These are phyloP conservation scores for Ardeotis arabs DNA, from an alignment of 2,113 vertebrate genomes.

Conservation along the genomic window DNA sequence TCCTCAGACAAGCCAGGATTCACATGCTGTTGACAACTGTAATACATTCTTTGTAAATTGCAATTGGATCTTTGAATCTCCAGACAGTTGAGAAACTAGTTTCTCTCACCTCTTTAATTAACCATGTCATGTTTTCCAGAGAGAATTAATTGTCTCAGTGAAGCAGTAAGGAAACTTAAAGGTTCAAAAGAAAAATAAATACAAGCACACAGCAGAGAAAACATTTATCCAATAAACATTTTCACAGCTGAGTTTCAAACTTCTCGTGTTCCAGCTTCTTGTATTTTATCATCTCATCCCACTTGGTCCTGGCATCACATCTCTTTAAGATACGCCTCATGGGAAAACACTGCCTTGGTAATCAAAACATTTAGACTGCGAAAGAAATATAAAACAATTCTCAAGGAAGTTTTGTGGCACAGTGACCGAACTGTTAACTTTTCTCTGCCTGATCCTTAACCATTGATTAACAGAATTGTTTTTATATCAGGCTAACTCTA, in stretches of 20 bases:
- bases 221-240: constrained; percentile 60
- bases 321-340: constrained; percentile 45
- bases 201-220: background rate
- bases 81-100: constrained; percentile 45
- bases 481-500: background rate
- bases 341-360: constrained; percentile 52
- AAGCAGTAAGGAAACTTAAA: constrained; percentile 50
- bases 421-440: background rate
- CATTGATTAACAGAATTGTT: background rate
- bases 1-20: constrained; percentile 25
- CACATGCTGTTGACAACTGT: constrained; percentile 33
- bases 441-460: background rate
- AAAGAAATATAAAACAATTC: constrained; percentile 44
- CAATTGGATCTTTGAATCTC: constrained; percentile 21
- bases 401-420: background rate
- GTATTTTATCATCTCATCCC: constrained; percentile 65
- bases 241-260: constrained; percentile 70
- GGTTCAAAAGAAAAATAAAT: constrained; percentile 50
- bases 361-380: constrained; percentile 49
- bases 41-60: constrained; percentile 45
- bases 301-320: constrained; percentile 48
- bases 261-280: constrained; percentile 62
- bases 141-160: constrained; percentile 47
- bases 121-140: constrained; percentile 57
- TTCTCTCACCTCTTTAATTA: constrained; percentile 65